Percentiles rank a stretch among this genome's conserved stretches.
phyloP scores from a whole-genome alignment of 2,113 vertebrate genomes.

The Columba livia region DNA sequence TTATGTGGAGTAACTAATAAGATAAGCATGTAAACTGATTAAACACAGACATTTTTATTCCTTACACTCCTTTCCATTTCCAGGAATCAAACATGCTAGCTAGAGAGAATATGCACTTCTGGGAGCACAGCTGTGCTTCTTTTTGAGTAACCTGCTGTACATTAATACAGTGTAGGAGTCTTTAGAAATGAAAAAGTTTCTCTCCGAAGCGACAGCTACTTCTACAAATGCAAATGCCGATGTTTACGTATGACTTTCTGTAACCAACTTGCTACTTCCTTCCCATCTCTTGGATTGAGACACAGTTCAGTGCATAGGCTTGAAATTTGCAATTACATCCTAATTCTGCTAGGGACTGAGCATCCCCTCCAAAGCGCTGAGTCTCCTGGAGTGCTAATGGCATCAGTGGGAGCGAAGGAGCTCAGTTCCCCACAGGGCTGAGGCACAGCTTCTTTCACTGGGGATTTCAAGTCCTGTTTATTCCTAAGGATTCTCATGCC shows the following conservation, averaged over 20 bases:
- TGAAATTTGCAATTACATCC: conserved; percentile 18
- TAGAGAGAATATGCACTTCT: not conserved
- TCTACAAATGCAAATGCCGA: not conserved
- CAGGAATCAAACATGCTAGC: accelerated
- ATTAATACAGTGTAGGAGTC: not conserved
- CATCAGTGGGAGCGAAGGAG: not conserved
- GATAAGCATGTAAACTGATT: not conserved
- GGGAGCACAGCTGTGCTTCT: not conserved
- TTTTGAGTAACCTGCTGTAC: not conserved
- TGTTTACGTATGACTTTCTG: not conserved
- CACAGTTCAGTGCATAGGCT: not conserved
- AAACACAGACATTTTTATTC: conserved; percentile 1
- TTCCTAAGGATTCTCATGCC: conserved; percentile 11
- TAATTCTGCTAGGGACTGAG: not conserved
- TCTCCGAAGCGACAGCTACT: not conserved
- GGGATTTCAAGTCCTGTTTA: conserved; percentile 38
- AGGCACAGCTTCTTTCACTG: not conserved
- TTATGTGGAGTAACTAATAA: conserved; percentile 7
- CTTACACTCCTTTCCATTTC: not conserved
- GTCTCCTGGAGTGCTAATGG: not conserved
- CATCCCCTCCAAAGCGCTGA: not conserved
- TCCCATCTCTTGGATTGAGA: not conserved
- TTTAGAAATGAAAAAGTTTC: not conserved
- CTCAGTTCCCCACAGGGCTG: not conserved
- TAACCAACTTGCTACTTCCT: not conserved